A percentile compares a stretch with the other conserved stretches of the same genome.
Evolutionary conservation across 2,113 vertebrate genomes (phyloP).

Genomic region (Neoarius graeffei): DNA sequence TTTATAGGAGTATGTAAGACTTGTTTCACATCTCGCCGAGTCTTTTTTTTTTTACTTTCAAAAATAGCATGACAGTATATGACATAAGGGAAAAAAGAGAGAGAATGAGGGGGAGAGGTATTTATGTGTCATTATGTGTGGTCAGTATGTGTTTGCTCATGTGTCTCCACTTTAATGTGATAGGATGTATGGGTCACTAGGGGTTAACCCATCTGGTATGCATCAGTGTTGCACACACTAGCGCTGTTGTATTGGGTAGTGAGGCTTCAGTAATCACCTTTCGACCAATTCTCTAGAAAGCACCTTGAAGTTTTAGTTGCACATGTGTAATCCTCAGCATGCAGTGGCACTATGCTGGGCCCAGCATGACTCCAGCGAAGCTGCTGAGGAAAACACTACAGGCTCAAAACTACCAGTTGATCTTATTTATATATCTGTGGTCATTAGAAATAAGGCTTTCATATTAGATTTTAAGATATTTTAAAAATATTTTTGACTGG

Average conservation of each 20-base stretch:
- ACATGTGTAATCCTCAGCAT: slow-evolving; percentile 48
- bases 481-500: neutral
- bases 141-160: slow-evolving; percentile 28
- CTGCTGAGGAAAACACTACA: slow-evolving; percentile 20
- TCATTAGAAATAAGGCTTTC: slow-evolving; percentile 8
- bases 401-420: neutral
- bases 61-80: neutral
- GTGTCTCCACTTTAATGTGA: slow-evolving; percentile 26
- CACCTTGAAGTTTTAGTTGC: slow-evolving; percentile 45
- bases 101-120: neutral
- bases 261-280: slow-evolving; percentile 38
- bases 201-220: slow-evolving; percentile 47
- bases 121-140: slow-evolving; percentile 36
- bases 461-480: neutral
- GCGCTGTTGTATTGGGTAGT: slow-evolving; percentile 18
- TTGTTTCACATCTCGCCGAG: neutral
- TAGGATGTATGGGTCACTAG: slow-evolving; percentile 33
- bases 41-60: neutral
- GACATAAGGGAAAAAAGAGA: slow-evolving; percentile 9
- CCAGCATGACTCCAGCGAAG: slow-evolving; percentile 30
- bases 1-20: neutral
- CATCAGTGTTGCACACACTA: slow-evolving; percentile 43
- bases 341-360: slow-evolving; percentile 25
- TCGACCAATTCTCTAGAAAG: neutral
- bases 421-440: neutral